A percentile compares a stretch with the other conserved stretches of the same genome.
Conservation (phyloP, 2,888 invertebrate genomes). For the Leptura quadrifasciata region DNA sequence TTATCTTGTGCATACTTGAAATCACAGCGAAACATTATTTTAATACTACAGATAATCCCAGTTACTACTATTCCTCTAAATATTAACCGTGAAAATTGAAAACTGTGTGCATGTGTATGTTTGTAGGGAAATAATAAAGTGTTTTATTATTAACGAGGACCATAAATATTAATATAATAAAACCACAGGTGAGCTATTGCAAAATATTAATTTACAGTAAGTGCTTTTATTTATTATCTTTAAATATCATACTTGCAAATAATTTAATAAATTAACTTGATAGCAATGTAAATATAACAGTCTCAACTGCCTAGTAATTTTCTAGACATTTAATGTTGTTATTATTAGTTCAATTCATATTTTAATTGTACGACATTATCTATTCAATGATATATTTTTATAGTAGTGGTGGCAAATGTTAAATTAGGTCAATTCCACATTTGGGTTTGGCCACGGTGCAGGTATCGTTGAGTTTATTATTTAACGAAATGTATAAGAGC, state of each 20-base stretch:
- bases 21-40: slow-evolving; percentile 10
- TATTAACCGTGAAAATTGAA: slow-evolving; percentile 5
- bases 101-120: background rate
- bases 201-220: slow-evolving; percentile 32
- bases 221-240: slow-evolving; percentile 9
- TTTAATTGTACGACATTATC: too few species aligned
- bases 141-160: background rate
- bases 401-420: background rate
- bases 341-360: background rate
- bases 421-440: background rate
- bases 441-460: background rate
- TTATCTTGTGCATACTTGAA: slow-evolving; percentile 22
- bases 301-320: background rate
- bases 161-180: slow-evolving; percentile 25
- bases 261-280: slow-evolving; percentile 38
- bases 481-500: too few species aligned
- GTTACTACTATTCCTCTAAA: background rate
- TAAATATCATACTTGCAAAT: slow-evolving; percentile 5
- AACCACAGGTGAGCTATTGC: slow-evolving; percentile 25
- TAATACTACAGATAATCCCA: slow-evolving; percentile 16
- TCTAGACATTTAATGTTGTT: background rate
- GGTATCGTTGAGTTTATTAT: too few species aligned
- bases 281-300: slow-evolving; percentile 7
- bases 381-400: too few species aligned
- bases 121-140: slow-evolving; percentile 18